Evolutionary conservation across 2,888 invertebrate genomes (phyloP), one percentile per base, ranked within the genome.

Genomic region (Thumatha senex): DNA sequence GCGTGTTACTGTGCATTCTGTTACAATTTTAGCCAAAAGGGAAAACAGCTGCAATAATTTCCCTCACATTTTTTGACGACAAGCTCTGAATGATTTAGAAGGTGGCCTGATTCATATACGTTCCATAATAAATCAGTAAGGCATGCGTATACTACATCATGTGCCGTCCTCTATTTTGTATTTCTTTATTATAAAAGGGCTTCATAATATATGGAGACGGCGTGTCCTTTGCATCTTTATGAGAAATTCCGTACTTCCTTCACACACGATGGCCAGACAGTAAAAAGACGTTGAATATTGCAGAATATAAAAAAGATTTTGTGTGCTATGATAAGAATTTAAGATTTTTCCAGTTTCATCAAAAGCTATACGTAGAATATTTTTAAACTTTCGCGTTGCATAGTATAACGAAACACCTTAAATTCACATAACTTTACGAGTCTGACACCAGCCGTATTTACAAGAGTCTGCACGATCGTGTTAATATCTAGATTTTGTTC

Each of bases 61-160:
- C 15, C 14, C 46, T 39, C 46, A 46, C 31, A 46, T 39, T 12
- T 40, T 41, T 47, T 35, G 40, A 24, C 34, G n/a, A 34, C 12
- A 40, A 24, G 18, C 13, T 40, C 40, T 29, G 31, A 10, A 39
- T 46, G 46, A 46, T 46, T 40, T 40, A 46, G 30, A 40, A 40
- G 46, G 24, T 46, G 29, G 29, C 24, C 24, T 40, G 40, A 29
- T 40, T 30, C 40, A 33, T 42, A 46, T 42, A 39, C 40, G 15
- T 33, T 36, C 42, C 30, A 35, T 18, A 39, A 46, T 46, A 54
- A 47, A 52, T 51, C 52, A 52, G 40, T 12, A 33, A 40, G 34
- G 33, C 18, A 5, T 51, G 56, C 41, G 12, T 46, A 56, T 61
- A 51, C 46, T 39, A 12, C 29, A 40, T 39, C 57, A 51, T 53